These are phyloP conservation scores for Chiroxiphia lanceolata DNA, from an alignment of 2,797 vertebrate genomes.

Conservation along the genomic window DNA sequence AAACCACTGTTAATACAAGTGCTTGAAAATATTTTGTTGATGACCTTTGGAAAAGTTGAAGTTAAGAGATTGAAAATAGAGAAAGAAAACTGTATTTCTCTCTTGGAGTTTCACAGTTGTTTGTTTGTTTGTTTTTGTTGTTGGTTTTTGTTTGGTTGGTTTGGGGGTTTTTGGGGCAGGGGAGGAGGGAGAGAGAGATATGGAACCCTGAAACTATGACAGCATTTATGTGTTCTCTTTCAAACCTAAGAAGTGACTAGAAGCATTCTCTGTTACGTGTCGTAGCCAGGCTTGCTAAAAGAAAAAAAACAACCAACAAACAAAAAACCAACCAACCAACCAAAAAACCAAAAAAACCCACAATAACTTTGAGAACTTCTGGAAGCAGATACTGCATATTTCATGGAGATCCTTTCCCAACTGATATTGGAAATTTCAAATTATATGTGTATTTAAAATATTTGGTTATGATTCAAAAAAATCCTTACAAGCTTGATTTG, in stretches of 20 bases:
- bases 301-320: too few species aligned
- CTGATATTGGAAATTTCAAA: background rate
- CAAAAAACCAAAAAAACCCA: background rate
- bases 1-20: background rate
- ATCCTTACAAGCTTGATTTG: background rate
- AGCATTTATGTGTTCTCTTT: background rate
- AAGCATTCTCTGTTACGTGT: background rate
- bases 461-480: background rate
- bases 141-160: background rate
- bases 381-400: background rate
- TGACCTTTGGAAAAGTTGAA: conserved; percentile 5
- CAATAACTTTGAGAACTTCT: background rate
- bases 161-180: too few species aligned
- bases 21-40: background rate
- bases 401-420: background rate
- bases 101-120: background rate
- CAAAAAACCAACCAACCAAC: background rate
- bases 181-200: background rate
- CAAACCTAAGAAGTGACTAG: background rate
- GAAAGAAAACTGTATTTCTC: background rate
- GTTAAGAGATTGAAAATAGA: background rate
- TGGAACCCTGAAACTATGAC: background rate
- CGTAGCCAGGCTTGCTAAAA: background rate
- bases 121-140: background rate
- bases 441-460: background rate